These are phyloP conservation scores for Cactoblastis cactorum DNA, from an alignment of 2,888 invertebrate species.

Conservation along the genomic window DNA sequence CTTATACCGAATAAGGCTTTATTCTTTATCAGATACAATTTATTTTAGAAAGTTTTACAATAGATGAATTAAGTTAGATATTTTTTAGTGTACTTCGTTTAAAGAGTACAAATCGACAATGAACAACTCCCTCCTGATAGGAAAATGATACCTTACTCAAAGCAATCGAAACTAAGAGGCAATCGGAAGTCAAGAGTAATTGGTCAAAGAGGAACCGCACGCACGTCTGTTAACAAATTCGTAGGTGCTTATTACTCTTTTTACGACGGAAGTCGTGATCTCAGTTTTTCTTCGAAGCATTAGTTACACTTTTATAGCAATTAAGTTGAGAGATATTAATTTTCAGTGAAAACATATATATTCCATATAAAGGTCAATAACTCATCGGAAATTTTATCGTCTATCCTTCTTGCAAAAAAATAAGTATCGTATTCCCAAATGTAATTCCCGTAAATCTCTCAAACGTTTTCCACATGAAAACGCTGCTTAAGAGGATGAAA, in stretches of 20 bases:
- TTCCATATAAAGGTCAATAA: too few relatives aligned
- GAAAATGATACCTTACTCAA: constrained; percentile 36
- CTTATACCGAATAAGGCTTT: too few relatives aligned
- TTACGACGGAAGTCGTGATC: constrained; percentile 25
- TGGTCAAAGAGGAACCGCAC: constrained; percentile 42
- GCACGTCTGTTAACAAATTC: constrained; percentile 40
- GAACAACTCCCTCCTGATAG: constrained; percentile 21
- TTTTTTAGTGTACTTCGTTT: too few relatives aligned
- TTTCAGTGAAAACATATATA: too few relatives aligned
- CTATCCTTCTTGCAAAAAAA: constrained; percentile 13
- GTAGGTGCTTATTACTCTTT: constrained; percentile 49
- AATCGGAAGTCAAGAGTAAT: constrained; percentile 46
- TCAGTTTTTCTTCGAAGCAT: neutral
- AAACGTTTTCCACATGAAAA: constrained; percentile 20
- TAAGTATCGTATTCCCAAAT: constrained; percentile 16
- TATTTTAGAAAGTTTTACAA: too few relatives aligned
- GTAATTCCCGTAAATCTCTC: constrained; percentile 20
- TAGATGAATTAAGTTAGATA: too few relatives aligned
- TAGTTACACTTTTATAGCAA: neutral
- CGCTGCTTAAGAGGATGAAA: constrained; percentile 26
- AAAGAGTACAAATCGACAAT: constrained; percentile 15
- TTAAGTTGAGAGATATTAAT: neutral
- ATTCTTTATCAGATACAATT: too few relatives aligned
- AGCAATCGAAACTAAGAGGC: constrained; percentile 47
- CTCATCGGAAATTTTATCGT: constrained; percentile 4